Evolutionary conservation across 2,888 invertebrate genomes (phyloP).

Genomic region (Tigriopus californicus): DNA sequence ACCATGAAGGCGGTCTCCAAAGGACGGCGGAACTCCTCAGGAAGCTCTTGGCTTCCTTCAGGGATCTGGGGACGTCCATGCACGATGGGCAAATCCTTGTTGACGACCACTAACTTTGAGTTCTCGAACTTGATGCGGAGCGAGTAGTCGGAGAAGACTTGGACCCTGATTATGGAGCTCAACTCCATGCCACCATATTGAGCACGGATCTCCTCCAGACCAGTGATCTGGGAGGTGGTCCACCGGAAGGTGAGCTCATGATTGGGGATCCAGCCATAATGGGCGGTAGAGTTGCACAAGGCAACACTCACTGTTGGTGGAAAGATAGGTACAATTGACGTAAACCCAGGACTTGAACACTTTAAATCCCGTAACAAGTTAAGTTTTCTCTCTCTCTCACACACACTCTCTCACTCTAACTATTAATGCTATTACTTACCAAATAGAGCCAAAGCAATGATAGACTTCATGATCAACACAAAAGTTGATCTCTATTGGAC

Average conservation of each 20-base stretch:
- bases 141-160: neutral
- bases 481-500: too few relatives aligned
- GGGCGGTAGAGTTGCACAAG: neutral
- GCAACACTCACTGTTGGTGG: constrained; percentile 5
- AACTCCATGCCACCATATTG: constrained; percentile 13
- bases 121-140: constrained; percentile 13
- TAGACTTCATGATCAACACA: neutral
- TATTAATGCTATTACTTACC: neutral
- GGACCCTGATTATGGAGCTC: constrained; percentile 3
- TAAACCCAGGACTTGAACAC: too few relatives aligned
- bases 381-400: too few relatives aligned
- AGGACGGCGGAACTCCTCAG: neutral
- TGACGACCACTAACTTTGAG: constrained; percentile 7
- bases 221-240: constrained; percentile 7
- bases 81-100: neutral
- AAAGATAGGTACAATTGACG: neutral
- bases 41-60: constrained; percentile 3
- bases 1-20: constrained; percentile 11
- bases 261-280: constrained; percentile 12
- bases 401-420: neutral
- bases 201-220: constrained; percentile 10
- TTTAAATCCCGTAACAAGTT: too few relatives aligned
- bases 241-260: constrained; percentile 11
- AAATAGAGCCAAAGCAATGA: neutral
- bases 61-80: neutral